Evolutionary conservation across 2,888 invertebrate species (phyloP), one percentile per base, ranked within the genome.

Genomic region (Dorcus hopei): DNA sequence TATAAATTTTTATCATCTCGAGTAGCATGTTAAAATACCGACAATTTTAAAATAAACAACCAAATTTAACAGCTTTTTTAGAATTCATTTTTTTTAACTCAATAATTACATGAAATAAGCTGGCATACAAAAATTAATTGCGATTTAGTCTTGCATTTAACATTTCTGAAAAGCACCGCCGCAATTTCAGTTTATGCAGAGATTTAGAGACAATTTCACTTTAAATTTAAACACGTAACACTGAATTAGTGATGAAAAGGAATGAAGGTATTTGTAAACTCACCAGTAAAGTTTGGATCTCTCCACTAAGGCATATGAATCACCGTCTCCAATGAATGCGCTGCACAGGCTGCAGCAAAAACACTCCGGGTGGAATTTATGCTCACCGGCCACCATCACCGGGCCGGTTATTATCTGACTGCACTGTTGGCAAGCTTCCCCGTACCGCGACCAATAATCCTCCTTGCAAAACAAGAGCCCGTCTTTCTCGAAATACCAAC

Each of bases 311-410:
- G 95, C 94, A 77, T 95, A 96, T 7, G 93, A 89, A 75, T 96
- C 93, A 5, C 93, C 93, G 80, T 95, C 95, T 61, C 95, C 96
- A 69, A 96, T 91, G 75, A 90, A 93, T 3, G 87, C 83, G 38
- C 85, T 83, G 78, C 96, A 96, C 38, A 86, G 85, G 49, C 83
- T 83, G 76, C 96, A 97, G 71, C 90, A 88, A 80, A 96, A 96
- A 80, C 96, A 96, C 82, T 96, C 96, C 47, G 95, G 95, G 80
- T 97, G 96, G 81, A 95, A 96, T 77, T 93, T 93, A 80, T 95
- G 95, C 73, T 93, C 93, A 38, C 95, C 96, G 19, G 95, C 95
- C 62, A 94, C 88, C 95, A 96, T 95, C 64, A 95, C 93, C 26
- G 95, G 95, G 0, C 95, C 95, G 0, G 93, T 90, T 68, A 88